Base-by-base conservation (phyloP, 2,113 vertebrate species). In the Actenoides hombroni region DNA sequence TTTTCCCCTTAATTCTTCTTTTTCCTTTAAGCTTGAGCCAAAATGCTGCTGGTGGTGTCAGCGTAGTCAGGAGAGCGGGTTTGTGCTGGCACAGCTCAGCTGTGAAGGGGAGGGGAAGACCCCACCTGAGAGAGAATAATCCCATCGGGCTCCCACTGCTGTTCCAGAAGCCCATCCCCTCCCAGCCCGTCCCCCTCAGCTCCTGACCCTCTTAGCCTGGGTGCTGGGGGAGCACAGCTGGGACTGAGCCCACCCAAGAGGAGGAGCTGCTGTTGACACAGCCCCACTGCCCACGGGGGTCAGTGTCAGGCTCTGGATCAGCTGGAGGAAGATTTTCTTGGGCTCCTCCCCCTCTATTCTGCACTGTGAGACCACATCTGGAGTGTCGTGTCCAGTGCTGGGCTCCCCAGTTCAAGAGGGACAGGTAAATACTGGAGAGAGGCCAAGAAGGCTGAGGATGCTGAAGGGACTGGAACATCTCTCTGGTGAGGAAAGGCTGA, bases 131-230 rank as follows among this genome's bases (percentile, higher is more conserved):
- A 5, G 17, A 42, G 24, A 35, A 14, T 42, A 37, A 19, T 49
- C 24, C 33, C n/a, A 6, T 11, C 16, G 2, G 18, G 28, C 8
- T 56, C 28, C 53, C 23, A 12, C 48, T 17, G 28, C 54, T 33
- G 54, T 57, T 21, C 33, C 48, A 35, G 5, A 15, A 1, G 2
- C 25, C 28, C 0, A 1, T 6, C 40, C 13, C 65, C 63, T 57
- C 31, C 18, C 56, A n/a, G 56, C 56, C n/a, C 16, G 7, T 19
- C 54, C 70, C 65, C 2, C 81, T 8, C 2, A 3, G 54, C 86
- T 24, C 51, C 31, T 7, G 1, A 1, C n/a, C 14, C 60, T 4
- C 39, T 16, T 3, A 1, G 7, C 3, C 0, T 0, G 51, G 78
- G 2, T 23, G 46, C 16, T 33, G 2, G 48, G 21, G 76, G 11